phyloP scores from a whole-genome alignment of 92 coral and sea anemone species.

The Bergia sp. region DNA sequence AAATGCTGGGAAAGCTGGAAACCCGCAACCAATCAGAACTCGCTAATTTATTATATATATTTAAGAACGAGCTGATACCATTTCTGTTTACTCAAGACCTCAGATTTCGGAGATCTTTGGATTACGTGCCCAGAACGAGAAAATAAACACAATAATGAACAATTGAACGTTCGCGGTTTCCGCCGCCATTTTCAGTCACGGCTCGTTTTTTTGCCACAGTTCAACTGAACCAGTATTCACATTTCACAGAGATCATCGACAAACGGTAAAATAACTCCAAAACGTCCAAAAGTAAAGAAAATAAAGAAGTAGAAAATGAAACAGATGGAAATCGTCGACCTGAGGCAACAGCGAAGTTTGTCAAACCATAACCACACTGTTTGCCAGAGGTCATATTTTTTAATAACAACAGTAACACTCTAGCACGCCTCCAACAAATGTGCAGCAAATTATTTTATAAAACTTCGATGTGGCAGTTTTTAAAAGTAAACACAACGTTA shows the following conservation, averaged over 20 bases:
- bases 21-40: slow-evolving; percentile 1
- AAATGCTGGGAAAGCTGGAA: neutral
- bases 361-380: neutral
- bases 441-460: too few relatives aligned
- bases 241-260: neutral
- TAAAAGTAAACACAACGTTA: too few relatives aligned
- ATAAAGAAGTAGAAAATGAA: neutral
- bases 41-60: neutral
- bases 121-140: slow-evolving; percentile 29
- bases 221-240: neutral
- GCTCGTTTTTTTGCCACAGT: neutral
- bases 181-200: neutral
- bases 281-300: neutral
- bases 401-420: neutral
- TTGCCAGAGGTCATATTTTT: neutral
- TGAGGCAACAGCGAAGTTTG: neutral
- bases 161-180: slow-evolving; percentile 20
- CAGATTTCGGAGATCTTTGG: neutral
- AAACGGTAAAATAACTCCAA: neutral
- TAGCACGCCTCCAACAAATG: neutral
- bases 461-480: too few relatives aligned
- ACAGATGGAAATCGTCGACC: neutral
- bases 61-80: neutral
- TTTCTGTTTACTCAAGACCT: slow-evolving; percentile 17
- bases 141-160: slow-evolving; percentile 16